A percentile compares a stretch with the other conserved stretches of the same genome.
Conservation (phyloP, 2,888 invertebrate species). For the Linnaemya vulpina region DNA sequence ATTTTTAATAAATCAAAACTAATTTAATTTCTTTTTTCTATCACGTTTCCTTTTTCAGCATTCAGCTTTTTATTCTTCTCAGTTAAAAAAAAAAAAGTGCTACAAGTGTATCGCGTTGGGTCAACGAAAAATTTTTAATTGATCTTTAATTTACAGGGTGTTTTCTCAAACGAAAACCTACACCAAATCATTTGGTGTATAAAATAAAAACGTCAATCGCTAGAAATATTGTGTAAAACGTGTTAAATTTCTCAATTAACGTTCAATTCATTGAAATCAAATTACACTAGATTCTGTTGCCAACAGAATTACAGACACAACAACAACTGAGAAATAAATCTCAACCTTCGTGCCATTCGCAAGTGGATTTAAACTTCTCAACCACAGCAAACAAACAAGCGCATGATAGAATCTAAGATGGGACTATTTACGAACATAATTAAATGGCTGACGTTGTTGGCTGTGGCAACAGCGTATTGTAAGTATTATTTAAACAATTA, state of each 20-base stretch:
- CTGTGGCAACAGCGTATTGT: constrained; percentile 80
- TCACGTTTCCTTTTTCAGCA: constrained; percentile 46
- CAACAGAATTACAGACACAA: constrained; percentile 23
- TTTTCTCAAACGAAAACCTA: constrained; percentile 13
- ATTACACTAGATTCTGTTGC: constrained; percentile 40
- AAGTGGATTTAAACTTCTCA: constrained; percentile 27
- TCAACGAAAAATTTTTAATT: constrained; percentile 16
- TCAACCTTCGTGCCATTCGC: constrained; percentile 22
- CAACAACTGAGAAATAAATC: constrained; percentile 16
- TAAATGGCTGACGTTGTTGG: constrained; percentile 81
- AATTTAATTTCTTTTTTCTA: constrained; percentile 11
- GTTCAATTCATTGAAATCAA: constrained; percentile 38
- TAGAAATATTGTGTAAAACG: constrained; percentile 52
- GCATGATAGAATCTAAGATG: constrained; percentile 75
- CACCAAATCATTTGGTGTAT: constrained; percentile 31
- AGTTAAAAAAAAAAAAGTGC: constrained; percentile 5
- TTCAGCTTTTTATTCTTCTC: neutral
- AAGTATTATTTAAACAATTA: constrained; percentile 74
- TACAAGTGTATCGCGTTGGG: neutral
- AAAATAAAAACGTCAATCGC: constrained; percentile 44
- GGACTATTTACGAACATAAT: constrained; percentile 78
- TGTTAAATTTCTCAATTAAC: constrained; percentile 60
- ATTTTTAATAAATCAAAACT: constrained; percentile 9
- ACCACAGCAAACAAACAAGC: constrained; percentile 50
- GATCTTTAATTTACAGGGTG: constrained; percentile 48